Evolutionary conservation across 2,888 invertebrate genomes (phyloP), one percentile per base, ranked within the genome.

Genomic region (Callyntrura guangdongensis): DNA sequence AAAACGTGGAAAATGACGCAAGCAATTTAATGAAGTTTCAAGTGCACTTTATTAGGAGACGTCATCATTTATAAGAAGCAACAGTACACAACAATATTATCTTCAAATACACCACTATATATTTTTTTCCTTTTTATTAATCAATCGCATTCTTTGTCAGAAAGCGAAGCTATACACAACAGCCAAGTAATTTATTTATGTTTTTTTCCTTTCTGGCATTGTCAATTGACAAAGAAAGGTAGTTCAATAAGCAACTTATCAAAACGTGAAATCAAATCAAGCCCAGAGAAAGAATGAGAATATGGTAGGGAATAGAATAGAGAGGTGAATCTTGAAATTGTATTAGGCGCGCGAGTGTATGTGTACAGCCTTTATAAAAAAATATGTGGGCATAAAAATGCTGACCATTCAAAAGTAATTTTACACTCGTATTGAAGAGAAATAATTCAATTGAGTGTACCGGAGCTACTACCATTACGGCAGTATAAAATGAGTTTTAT

Each of bases 371-470:
- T 2, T 36, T 36, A 36, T 36, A 6, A 36, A 4, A 6, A 20
- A 2, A 72, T n/a, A n/a, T n/a, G n/a, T n/a, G n/a, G n/a, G n/a
- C n/a, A 53, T 22, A 79, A 61, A 61, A 61, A 61, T 69, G 59
- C 74, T 77, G 86, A 86, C 86, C 86, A 86, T 86, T 61, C 45
- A 86, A 72, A 86, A 77, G 25, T 67, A 59, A 87, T 87, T 87
- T 87, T 81, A 81, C 77, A 77, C 45, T 9, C 53, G 20, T 20
- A 59, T 9, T 27, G 9, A 53, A 59, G 27, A 61, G 20, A 45
- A 36, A 25, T 79, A 79, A 49, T 79, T 14, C 79, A 45, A 72
- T 36, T 14, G 45, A 45, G 1, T 14, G 11, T 36, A 4, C 59
- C 2, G 17, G 9, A 4, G 17, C n/a, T 36, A 36, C 36, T 36